Base-by-base conservation (phyloP, 2,113 vertebrate species). In the Syngnathus floridae region DNA sequence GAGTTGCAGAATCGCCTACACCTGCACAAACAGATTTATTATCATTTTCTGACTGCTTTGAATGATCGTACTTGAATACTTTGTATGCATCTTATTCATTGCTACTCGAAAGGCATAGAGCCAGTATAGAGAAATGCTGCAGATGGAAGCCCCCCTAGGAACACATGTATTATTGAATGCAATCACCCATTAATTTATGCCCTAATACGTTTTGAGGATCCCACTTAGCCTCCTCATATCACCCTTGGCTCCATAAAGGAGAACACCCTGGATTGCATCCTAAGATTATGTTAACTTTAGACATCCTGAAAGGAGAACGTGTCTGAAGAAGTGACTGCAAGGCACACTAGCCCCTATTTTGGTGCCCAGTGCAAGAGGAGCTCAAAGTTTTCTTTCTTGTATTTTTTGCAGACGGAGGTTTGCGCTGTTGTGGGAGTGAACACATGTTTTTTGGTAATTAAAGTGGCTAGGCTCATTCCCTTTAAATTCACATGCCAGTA, bases 281-380 rank as follows among this genome's bases (percentile, higher is more conserved):
- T 73, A 66, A 69, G 67, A 70, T 80, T 80, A 80, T 64, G 70
- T 67, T 73, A 57, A 65, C 83, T 77, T 79, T 74, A 75, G 74
- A 78, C 81, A 67, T 68, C 57, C 64, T 58, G 57, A 79, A 72
- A 74, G 79, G 64, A 35, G 71, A 72, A 52, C 41, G 64, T 21
- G 67, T 73, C 71, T 69, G 72, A 48, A 73, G 70, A 72, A 65
- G 66, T 67, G 74, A 73, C 56, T 66, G 67, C 31, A 64, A 66
- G 69, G 52, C 63, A 76, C 63, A 57, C 64, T 73, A 49, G 13
- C 13, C 4, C 40, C 40, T 41, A 13, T 41, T 41, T 41, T 41
- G 40, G 40, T 41, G 40, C 40, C 11, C 9, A 41, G 40, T 12
- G 3, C 40, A 41, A 12, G 40, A 41, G 11, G 40, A 5, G 40